Conservation (phyloP, 2,113 vertebrate genomes). For the Acrocephalus kingi region DNA sequence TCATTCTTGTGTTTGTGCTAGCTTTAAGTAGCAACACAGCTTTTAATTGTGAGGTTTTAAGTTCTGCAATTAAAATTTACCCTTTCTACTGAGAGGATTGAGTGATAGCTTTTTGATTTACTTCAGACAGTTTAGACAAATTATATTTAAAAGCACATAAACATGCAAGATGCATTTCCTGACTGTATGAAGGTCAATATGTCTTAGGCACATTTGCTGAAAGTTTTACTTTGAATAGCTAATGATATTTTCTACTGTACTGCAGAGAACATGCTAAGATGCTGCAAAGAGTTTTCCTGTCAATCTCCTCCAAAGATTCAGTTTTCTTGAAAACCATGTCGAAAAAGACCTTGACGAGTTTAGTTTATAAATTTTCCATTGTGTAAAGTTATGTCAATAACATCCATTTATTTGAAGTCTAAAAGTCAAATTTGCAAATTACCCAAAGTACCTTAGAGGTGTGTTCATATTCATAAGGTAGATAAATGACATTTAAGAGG, state of each 20-base stretch:
- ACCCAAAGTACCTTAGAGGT: slow-evolving; percentile 4
- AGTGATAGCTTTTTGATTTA: slow-evolving; percentile 89
- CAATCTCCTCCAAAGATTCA: slow-evolving; percentile 26
- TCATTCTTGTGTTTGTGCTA: slow-evolving; percentile 85
- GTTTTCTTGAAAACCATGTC: slow-evolving; percentile 45
- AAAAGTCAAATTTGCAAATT: slow-evolving; percentile 46
- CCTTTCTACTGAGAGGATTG: slow-evolving; percentile 87
- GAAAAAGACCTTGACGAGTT: slow-evolving; percentile 63
- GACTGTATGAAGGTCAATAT: slow-evolving; percentile 79
- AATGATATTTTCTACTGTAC: slow-evolving; percentile 68
- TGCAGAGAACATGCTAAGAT: slow-evolving; percentile 56
- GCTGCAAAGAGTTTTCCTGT: slow-evolving; percentile 54
- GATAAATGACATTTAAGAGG: neutral
- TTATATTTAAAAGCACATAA: slow-evolving; percentile 90
- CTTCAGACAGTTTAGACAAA: slow-evolving; percentile 91
- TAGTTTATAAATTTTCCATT: slow-evolving; percentile 30
- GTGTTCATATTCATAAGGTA: neutral
- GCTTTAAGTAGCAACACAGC: slow-evolving; percentile 85
- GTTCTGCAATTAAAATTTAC: slow-evolving; percentile 96
- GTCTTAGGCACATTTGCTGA: slow-evolving; percentile 68
- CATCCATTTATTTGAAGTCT: slow-evolving; percentile 32
- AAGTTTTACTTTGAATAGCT: slow-evolving; percentile 78
- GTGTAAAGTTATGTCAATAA: slow-evolving; percentile 24
- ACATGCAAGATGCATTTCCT: slow-evolving; percentile 89
- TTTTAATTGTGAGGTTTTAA: slow-evolving; percentile 97